Conservation (phyloP, 2,113 vertebrate genomes). For the Lycaon pictus region DNA sequence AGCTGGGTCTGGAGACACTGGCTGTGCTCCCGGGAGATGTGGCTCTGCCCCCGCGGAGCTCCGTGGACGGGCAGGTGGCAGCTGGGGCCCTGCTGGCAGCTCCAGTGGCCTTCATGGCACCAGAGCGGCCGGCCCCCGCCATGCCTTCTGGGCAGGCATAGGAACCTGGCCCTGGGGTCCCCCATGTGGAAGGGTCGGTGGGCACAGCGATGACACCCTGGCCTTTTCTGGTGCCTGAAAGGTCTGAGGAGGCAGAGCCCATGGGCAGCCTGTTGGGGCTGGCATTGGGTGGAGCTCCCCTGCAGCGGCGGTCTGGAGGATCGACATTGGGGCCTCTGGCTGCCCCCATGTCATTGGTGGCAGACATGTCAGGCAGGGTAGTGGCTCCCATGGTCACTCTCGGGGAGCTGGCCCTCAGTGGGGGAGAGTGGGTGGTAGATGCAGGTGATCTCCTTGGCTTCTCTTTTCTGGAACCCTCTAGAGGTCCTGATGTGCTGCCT, state of each 20-base stretch:
- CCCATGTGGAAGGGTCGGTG: not conserved
- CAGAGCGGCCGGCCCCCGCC: not conserved
- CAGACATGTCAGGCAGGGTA: not conserved
- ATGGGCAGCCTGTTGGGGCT: fast-evolving
- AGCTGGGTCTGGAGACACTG: not conserved
- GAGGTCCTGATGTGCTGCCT: not conserved
- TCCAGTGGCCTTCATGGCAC: not conserved
- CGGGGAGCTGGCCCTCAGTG: not conserved
- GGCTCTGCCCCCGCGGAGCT: not conserved
- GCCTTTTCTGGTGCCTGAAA: conserved; percentile 72
- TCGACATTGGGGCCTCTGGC: conserved; percentile 33
- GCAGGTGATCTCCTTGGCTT: fast-evolving
- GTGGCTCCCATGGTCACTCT: not conserved
- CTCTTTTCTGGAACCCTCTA: not conserved
- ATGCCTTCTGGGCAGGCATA: not conserved
- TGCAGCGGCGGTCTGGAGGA: conserved; percentile 65
- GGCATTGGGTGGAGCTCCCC: not conserved
- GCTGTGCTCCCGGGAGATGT: not conserved
- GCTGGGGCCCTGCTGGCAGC: not conserved
- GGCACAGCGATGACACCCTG: not conserved
- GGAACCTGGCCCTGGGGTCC: not conserved
- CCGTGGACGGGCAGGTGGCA: not conserved
- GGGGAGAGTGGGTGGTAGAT: not conserved
- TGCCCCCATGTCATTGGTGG: conserved; percentile 50
- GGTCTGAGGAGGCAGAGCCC: conserved; percentile 69